phyloP scores from a whole-genome alignment of 2,888 invertebrate genomes.

The Agelastica alni region DNA sequence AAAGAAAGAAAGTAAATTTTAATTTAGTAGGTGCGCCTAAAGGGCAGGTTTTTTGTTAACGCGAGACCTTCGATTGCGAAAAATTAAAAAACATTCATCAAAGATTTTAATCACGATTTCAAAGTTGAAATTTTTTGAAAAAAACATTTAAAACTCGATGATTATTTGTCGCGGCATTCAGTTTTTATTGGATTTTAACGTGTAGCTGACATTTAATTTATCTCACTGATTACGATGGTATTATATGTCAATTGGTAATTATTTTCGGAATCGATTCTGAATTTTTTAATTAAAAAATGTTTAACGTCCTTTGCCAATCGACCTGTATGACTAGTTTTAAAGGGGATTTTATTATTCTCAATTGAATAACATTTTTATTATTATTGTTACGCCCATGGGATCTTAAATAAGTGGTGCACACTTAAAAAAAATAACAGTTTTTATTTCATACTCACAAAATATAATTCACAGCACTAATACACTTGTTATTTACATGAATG shows the following conservation, averaged over 20 bases:
- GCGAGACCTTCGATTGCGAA: background rate
- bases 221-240: conserved; percentile 11
- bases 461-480: too few relatives aligned
- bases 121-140: background rate
- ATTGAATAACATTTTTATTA: too few relatives aligned
- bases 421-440: too few relatives aligned
- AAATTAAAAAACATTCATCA: background rate
- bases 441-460: too few relatives aligned
- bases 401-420: too few relatives aligned
- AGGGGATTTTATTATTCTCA: too few relatives aligned
- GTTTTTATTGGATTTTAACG: conserved; percentile 11
- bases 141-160: background rate
- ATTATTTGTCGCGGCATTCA: background rate
- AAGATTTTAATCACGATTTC: background rate
- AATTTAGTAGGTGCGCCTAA: too few relatives aligned
- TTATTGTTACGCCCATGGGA: too few relatives aligned
- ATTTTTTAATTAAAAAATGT: conserved; percentile 16
- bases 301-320: background rate
- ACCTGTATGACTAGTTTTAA: too few relatives aligned
- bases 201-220: conserved; percentile 20
- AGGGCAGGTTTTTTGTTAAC: too few relatives aligned
- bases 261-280: conserved; percentile 23
- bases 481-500: too few relatives aligned
- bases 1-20: too few relatives aligned
- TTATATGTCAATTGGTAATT: conserved; percentile 22